Evolutionary conservation across 2,113 vertebrate genomes (phyloP), one percentile per base, ranked within the genome.

Genomic region (Corydoras maculifer): DNA sequence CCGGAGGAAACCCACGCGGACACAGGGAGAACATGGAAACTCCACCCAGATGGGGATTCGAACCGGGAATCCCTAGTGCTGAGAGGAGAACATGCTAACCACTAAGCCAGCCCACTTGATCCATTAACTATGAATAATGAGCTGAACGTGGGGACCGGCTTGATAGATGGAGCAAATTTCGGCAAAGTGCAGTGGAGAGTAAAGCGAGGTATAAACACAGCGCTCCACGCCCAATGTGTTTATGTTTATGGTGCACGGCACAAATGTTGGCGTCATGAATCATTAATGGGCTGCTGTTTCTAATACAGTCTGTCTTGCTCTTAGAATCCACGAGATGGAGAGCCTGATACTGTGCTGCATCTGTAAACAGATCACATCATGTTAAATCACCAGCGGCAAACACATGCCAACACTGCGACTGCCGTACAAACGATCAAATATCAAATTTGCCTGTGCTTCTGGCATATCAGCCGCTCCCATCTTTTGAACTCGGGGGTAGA

Each of bases 201-300:
- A 58, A 49, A 49, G 8, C 25, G 35, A 48, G 53, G 29, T 48
- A 53, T 61, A 18, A 51, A 58, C 31, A 31, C 18, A 9, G 49
- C 53, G 35, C 10, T 49, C 1, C 9, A 58, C 14, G 58, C 9
- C 15, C 25, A 67, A 71, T 53, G n/a, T n/a, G 54, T 57, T 29
- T 1, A 31, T 35, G 35, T 64, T 55, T 62, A 49, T 12, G 18
- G 14, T 31, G 60, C 29, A 48, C 35, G 15, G 25, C 18, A 60
- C 30, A 30, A 50, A 68, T 61, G 61, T 65, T 59, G 14, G 25
- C 18, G 57, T 29, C 14, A 77, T 65, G 75, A 69, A 73, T 68
- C 66, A 68, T 59, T 6, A n/a, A 60, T 29, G 14, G 4, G 61
- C 53, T 57, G n/a, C 49, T 61, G 54, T 32, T 71, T 53, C 51